Evolutionary conservation across 2,113 vertebrate species (phyloP).

Genomic region (Trachemys scripta): DNA sequence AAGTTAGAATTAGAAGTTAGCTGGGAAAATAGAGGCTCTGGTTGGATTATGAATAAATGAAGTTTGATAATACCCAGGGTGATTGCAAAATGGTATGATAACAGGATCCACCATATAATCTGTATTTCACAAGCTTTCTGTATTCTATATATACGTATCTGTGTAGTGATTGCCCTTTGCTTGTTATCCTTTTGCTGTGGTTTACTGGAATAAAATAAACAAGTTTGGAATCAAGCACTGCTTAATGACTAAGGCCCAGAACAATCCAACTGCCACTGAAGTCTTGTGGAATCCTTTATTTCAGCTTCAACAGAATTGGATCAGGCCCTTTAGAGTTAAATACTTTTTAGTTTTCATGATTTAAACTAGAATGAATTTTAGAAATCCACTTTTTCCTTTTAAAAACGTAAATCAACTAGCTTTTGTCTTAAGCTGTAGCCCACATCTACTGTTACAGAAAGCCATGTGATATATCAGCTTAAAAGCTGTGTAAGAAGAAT

Average conservation of each 20-base stretch:
- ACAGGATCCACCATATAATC: not conserved
- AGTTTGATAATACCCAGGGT: not conserved
- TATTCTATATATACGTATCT: not conserved
- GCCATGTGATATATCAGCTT: not conserved
- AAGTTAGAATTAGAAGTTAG: not conserved
- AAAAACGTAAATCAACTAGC: not conserved
- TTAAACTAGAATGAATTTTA: not conserved
- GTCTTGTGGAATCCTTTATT: not conserved
- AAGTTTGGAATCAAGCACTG: not conserved
- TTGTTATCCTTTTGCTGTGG: not conserved
- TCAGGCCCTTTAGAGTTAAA: not conserved
- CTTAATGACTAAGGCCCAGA: not conserved
- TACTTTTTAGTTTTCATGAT: not conserved
- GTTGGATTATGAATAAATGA: not conserved
- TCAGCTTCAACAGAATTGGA: not conserved
- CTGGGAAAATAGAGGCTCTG: not conserved
- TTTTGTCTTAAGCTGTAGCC: not conserved
- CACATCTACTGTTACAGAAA: not conserved
- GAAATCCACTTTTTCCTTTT: not conserved
- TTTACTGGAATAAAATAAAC: not conserved
- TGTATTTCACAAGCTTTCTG: not conserved
- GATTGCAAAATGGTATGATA: not conserved
- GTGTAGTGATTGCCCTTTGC: not conserved
- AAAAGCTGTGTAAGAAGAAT: not conserved
- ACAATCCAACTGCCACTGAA: not conserved